These are phyloP conservation scores for Gerris lacustris DNA, from an alignment of 2,888 invertebrate species.

Conservation along the genomic window DNA sequence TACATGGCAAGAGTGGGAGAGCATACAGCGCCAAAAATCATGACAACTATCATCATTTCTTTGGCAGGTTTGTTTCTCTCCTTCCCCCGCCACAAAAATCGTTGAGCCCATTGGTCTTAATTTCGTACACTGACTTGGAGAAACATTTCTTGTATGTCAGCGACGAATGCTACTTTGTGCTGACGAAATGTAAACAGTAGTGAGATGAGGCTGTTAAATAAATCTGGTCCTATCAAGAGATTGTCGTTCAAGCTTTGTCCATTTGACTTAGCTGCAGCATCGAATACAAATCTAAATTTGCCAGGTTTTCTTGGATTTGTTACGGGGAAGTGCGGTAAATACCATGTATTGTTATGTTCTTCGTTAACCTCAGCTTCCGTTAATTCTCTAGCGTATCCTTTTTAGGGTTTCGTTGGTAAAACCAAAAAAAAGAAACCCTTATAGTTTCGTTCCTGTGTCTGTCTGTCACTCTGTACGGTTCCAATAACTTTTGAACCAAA, in stretches of 20 bases:
- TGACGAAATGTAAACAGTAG: conserved; percentile 35
- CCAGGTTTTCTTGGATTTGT: conserved; percentile 15
- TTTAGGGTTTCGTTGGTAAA: too few species aligned
- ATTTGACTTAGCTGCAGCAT: conserved; percentile 5
- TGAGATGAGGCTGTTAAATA: conserved; percentile 32
- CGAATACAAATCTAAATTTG: conserved; percentile 12
- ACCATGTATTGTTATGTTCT: neutral
- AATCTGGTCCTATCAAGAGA: conserved; percentile 32
- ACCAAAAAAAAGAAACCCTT: too few species aligned
- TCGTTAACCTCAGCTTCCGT: neutral
- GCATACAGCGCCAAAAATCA: too few species aligned
- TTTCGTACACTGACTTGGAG: conserved; percentile 30
- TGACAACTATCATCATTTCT: too few species aligned
- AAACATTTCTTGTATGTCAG: conserved; percentile 35
- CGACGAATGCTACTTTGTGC: conserved; percentile 32
- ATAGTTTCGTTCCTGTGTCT: too few species aligned
- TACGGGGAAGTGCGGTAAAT: conserved; percentile 15
- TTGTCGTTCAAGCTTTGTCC: conserved; percentile 7
- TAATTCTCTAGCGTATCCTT: conserved; percentile 6
- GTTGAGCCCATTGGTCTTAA: too few species aligned
- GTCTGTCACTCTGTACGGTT: too few species aligned
- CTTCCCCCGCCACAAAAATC: too few species aligned
- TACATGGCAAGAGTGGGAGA: too few species aligned
- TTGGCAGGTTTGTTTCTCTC: too few species aligned
- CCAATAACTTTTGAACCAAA: too few species aligned